Base-by-base conservation (phyloP, 2,113 vertebrate species). In the Columba livia region DNA sequence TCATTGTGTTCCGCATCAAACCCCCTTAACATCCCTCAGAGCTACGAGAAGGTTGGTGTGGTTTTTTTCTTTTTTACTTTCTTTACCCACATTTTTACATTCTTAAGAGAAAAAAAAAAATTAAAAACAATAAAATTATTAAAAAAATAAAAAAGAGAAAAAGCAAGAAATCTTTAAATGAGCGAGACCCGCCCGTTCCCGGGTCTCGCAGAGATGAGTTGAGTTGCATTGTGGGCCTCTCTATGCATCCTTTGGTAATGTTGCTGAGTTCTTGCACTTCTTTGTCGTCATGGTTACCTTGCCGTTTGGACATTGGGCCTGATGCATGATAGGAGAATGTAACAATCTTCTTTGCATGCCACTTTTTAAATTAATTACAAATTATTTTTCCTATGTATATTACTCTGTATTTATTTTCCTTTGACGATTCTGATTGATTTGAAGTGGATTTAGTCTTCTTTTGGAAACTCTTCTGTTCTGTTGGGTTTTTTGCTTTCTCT, bases 11-110 rank as follows among this genome's bases (percentile, higher is more conserved):
- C 99, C 98, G 99, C 99, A 99, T 99, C 99, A 99, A 99, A 98
- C 97, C 99, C 99, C 99, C 98, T 99, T 99, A 99, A 99, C 99
- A 99, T 99, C 99, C 99, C 99, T 99, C 99, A 99, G 99, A 99
- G 99, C 99, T 99, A 99, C 99, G 99, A 99, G 99, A 99, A 99
- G 99, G 99, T 99, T 99, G 99, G 99, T 99, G 99, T 99, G 99
- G 99, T 99, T 99, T 99, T 99, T 99, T 99, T 99, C 98, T 99
- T 99, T 99, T 99, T 99, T 99, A 99, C 99, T 99, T 99, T 99
- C 99, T 99, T 99, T 98, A 99, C 99, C 99, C 99, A 99, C 99
- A 99, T 99, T 99, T 99, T 98, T 98, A 98, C 98, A 98, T 98
- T 98, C 97, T 95, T 97, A 95, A 97, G 95, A 92, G 79, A 98